These are phyloP conservation scores for Phalacrocorax pelagicus DNA, from an alignment of 2,113 vertebrate genomes.

Conservation along the genomic window DNA sequence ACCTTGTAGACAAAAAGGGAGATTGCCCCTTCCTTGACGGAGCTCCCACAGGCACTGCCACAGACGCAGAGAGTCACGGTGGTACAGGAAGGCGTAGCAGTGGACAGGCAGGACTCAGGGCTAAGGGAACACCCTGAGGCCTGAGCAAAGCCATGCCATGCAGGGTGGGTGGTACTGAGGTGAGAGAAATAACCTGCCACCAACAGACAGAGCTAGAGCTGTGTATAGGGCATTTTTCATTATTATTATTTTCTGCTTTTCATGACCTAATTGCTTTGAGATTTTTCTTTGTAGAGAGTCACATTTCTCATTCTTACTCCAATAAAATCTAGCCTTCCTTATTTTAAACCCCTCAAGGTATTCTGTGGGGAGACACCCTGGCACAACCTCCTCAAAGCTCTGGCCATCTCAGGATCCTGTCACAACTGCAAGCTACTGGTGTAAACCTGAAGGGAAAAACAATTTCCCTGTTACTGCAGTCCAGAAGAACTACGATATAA, in stretches of 20 bases:
- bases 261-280: neutral
- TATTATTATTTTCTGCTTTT: neutral
- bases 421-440: neutral
- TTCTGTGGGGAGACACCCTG: neutral
- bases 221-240: accelerated
- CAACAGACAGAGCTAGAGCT: accelerated
- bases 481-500: neutral
- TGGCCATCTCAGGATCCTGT: neutral
- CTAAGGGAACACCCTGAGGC: neutral
- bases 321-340: neutral
- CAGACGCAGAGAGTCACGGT: accelerated
- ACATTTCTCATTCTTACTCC: neutral
- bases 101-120: accelerated
- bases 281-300: neutral
- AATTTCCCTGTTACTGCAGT: neutral
- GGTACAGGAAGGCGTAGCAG: neutral
- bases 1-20: neutral
- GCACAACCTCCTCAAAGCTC: neutral
- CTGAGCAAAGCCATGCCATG: neutral
- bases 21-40: neutral
- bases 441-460: neutral
- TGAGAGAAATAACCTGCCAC: neutral
- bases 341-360: neutral
- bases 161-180: too few relatives aligned
- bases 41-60: accelerated